Base-by-base conservation (phyloP, 2,113 vertebrate species). In the Labeo rohita region DNA sequence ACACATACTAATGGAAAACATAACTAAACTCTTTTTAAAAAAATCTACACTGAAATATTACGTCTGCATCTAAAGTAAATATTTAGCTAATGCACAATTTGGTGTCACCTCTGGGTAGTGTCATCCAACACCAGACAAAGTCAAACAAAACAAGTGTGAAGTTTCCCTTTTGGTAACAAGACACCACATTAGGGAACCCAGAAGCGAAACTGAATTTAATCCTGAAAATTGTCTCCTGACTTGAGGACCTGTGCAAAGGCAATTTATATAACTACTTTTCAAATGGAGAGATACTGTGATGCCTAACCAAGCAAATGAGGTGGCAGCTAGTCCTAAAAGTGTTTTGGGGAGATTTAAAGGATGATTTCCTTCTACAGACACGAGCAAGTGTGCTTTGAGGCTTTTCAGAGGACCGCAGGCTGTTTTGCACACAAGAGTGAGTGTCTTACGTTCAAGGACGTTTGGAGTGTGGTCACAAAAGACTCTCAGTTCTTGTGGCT, bases 311-410 rank as follows among this genome's bases (percentile, higher is more conserved):
- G 54, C 54, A 80, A 80, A 80, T 8, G 54, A 6, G 54, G 18
- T 23, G 52, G 18, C 54, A 80, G 77, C 10, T 13, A 34, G 77
- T 39, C 34, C 77, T 80, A 34, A 61, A 80, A 80, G 8, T 11
- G 76, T 47, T 49, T 78, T 66, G 13, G 12, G 11, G 43, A 54
- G 28, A 68, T 43, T 74, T 78, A 85, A 23, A 56, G 23, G 52
- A 79, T 59, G 76, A 79, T 66, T 79, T 70, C 50, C 36, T 34
- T 79, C 28, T 49, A 79, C 77, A 83, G 49, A 72, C 50, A 70
- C 8, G 34, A 13, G 61, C 0, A 34, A 56, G 16, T 34, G 66
- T 80, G 47, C 34, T 72, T 80, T 68, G 8, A 50, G 54, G 47
- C 50, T 74, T 78, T 70, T 49, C 49, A 70, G 28, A 66, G 34